These are phyloP conservation scores for Cephus rjabovi DNA, from an alignment of 2,888 invertebrate genomes.

Conservation along the genomic window DNA sequence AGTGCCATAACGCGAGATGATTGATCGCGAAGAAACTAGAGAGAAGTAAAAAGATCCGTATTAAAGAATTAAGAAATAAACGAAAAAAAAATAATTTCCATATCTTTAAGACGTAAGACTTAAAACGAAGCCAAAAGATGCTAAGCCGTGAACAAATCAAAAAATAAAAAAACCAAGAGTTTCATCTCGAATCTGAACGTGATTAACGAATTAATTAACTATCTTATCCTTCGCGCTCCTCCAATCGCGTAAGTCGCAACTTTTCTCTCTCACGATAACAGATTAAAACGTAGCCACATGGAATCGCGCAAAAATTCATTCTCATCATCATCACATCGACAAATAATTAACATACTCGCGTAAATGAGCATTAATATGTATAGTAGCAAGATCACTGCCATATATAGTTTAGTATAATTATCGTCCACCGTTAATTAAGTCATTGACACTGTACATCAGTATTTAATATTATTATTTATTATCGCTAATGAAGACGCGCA, in stretches of 20 bases:
- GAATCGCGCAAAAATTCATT: neutral
- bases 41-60: neutral
- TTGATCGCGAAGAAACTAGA: neutral
- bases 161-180: neutral
- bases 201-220: neutral
- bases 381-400: conserved; percentile 58
- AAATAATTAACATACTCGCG: conserved; percentile 14
- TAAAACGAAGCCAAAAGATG: conserved; percentile 63
- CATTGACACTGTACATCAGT: conserved; percentile 62
- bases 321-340: neutral
- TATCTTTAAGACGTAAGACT: conserved; percentile 48
- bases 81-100: neutral
- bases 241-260: neutral
- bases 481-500: conserved; percentile 43
- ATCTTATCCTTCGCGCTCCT: neutral
- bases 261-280: neutral
- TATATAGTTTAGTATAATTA: conserved; percentile 46
- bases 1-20: conserved; percentile 46
- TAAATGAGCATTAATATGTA: neutral
- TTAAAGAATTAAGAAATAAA: neutral
- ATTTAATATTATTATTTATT: conserved; percentile 65
- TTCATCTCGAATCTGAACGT: neutral
- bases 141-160: conserved; percentile 41
- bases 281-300: neutral
- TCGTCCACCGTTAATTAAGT: conserved; percentile 17